Percentiles rank a stretch among this genome's conserved stretches.
Conservation (phyloP, 2,797 vertebrate genomes). For the Myotis daubentonii region DNA sequence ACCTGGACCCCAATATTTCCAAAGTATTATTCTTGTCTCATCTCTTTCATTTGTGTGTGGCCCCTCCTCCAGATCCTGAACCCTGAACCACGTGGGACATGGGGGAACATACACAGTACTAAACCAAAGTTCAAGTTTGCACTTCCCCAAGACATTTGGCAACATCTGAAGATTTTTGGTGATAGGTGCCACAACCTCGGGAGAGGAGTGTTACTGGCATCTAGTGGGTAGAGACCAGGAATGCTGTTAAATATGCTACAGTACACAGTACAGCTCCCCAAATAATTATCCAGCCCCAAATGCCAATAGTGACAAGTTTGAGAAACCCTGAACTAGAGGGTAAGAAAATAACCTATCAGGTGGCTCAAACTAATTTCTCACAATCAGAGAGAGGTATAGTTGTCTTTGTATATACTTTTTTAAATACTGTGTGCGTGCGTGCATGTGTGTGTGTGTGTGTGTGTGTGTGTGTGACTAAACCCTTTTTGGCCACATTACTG, state of each 20-base stretch:
- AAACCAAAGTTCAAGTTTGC: neutral
- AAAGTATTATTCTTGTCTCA: no score
- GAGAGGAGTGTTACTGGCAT: neutral
- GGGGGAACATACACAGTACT: neutral
- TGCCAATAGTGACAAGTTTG: neutral
- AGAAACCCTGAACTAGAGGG: neutral
- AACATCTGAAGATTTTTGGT: neutral
- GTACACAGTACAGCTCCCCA: neutral
- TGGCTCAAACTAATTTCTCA: constrained; percentile 17
- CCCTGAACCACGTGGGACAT: no score
- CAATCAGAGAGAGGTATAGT: neutral
- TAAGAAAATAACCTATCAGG: neutral
- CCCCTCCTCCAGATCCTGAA: no score
- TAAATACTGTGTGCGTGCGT: neutral
- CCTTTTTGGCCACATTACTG: neutral
- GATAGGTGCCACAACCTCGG: neutral
- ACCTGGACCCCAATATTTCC: no score
- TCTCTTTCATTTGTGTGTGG: no score
- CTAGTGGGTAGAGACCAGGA: neutral
- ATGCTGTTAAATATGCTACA: neutral
- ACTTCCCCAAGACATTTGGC: neutral
- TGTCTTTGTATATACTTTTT: neutral
- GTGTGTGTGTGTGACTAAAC: neutral
- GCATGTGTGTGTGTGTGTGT: neutral
- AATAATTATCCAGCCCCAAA: neutral